These are phyloP conservation scores for Cremastinae sp. DNA, from an alignment of 2,888 invertebrate genomes.

Conservation along the genomic window DNA sequence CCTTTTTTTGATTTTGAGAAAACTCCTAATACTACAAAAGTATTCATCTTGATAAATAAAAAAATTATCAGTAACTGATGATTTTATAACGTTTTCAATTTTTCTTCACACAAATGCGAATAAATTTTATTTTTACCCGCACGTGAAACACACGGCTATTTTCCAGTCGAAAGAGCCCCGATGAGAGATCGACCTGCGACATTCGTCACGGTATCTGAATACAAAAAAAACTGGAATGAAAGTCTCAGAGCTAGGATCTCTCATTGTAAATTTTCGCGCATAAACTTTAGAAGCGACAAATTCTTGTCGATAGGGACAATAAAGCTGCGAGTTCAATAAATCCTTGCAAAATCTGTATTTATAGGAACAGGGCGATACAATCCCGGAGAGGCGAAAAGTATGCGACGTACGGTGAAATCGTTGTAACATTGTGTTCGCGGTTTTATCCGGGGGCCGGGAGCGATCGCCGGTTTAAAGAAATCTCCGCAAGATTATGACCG, in stretches of 20 bases:
- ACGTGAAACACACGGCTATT: too few relatives aligned
- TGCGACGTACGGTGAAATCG: slow-evolving; percentile 52
- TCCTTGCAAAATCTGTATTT: neutral
- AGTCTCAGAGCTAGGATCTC: too few relatives aligned
- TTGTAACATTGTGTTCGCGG: slow-evolving; percentile 53
- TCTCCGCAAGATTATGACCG: slow-evolving; percentile 37
- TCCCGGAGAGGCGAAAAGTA: slow-evolving; percentile 20
- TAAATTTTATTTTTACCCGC: neutral
- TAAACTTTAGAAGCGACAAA: slow-evolving; percentile 49
- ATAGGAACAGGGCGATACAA: neutral
- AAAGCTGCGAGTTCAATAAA: slow-evolving; percentile 37
- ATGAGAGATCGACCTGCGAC: too few relatives aligned
- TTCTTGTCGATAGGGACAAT: slow-evolving; percentile 44
- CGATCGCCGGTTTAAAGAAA: slow-evolving; percentile 28
- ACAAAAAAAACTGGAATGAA: neutral
- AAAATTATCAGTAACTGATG: too few relatives aligned
- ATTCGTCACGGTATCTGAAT: neutral
- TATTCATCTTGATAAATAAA: too few relatives aligned
- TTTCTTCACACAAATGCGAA: too few relatives aligned
- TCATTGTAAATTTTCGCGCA: neutral
- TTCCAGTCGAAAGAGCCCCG: too few relatives aligned
- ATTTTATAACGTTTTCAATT: too few relatives aligned
- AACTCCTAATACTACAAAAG: too few relatives aligned
- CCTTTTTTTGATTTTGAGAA: too few relatives aligned
- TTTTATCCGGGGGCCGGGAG: slow-evolving; percentile 39